Evolutionary conservation across 2,113 vertebrate species (phyloP).

Genomic region (Chionomys nivalis): DNA sequence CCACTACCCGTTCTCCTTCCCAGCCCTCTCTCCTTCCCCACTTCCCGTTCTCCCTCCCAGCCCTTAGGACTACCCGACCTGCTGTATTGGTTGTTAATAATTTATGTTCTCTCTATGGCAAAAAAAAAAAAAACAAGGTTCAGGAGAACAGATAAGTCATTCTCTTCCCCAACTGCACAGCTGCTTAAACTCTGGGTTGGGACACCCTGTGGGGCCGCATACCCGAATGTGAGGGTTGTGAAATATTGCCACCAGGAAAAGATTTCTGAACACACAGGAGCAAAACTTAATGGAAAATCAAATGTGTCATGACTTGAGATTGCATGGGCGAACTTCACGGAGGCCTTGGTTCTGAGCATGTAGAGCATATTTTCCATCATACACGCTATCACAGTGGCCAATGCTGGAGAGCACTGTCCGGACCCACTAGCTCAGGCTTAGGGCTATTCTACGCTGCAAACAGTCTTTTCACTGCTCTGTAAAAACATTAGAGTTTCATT

Average conservation of each 20-base stretch:
- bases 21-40: too few relatives aligned
- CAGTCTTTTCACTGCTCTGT: neutral
- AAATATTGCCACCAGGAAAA: neutral
- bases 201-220: neutral
- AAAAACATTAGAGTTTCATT: neutral
- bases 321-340: neutral
- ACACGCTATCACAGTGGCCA: neutral
- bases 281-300: neutral
- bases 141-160: neutral
- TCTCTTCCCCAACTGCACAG: neutral
- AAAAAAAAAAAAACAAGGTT: neutral
- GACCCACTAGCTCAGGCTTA: neutral
- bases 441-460: neutral
- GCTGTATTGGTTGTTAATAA: neutral
- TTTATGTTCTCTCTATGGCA: neutral
- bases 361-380: neutral
- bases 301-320: neutral
- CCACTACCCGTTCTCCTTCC: neutral
- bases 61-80: accelerated
- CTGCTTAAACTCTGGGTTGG: neutral
- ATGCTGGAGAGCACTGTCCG: neutral
- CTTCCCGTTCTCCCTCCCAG: neutral
- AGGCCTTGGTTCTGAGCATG: neutral
- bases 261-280: neutral
- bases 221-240: too few relatives aligned